Evolutionary conservation across 2,888 invertebrate species (phyloP).

Genomic region (Drosophila sordidula): DNA sequence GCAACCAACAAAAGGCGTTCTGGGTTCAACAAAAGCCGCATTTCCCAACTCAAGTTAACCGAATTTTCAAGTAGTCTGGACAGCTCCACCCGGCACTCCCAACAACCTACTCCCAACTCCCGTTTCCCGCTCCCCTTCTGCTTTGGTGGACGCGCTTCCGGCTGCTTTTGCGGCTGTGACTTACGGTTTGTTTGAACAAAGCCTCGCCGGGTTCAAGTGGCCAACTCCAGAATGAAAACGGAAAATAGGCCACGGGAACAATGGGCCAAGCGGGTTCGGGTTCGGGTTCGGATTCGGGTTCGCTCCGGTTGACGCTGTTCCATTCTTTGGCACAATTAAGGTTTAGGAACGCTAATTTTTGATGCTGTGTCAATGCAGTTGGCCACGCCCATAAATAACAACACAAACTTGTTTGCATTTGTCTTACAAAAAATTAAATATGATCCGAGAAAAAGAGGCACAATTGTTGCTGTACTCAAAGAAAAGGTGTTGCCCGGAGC

Average conservation of each 20-base stretch:
- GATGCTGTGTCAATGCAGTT: slow-evolving; percentile 51
- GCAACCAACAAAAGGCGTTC: slow-evolving; percentile 15
- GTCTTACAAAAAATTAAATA: slow-evolving; percentile 44
- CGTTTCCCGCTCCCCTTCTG: neutral
- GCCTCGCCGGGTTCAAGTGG: slow-evolving; percentile 50
- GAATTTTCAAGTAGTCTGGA: slow-evolving; percentile 59
- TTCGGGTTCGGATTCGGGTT: neutral
- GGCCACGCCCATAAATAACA: slow-evolving; percentile 54
- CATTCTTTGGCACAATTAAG: slow-evolving; percentile 55
- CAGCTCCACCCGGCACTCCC: slow-evolving; percentile 1
- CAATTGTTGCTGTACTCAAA: slow-evolving; percentile 35
- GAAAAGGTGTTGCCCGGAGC: slow-evolving; percentile 50
- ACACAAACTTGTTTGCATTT: slow-evolving; percentile 54
- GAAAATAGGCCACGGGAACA: slow-evolving; percentile 13
- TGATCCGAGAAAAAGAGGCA: slow-evolving; percentile 31
- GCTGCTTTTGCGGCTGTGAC: slow-evolving; percentile 63
- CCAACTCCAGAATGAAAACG: slow-evolving; percentile 36
- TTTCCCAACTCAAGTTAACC: slow-evolving; percentile 50
- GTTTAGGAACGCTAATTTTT: slow-evolving; percentile 66
- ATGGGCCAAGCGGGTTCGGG: slow-evolving; percentile 4
- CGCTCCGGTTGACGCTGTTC: neutral
- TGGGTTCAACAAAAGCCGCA: slow-evolving; percentile 40
- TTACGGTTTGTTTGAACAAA: slow-evolving; percentile 66
- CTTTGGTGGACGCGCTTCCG: slow-evolving; percentile 39
- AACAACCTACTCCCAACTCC: too few species aligned